phyloP scores from a whole-genome alignment of 2,113 vertebrate genomes.

The Notarius lentiginosus region DNA sequence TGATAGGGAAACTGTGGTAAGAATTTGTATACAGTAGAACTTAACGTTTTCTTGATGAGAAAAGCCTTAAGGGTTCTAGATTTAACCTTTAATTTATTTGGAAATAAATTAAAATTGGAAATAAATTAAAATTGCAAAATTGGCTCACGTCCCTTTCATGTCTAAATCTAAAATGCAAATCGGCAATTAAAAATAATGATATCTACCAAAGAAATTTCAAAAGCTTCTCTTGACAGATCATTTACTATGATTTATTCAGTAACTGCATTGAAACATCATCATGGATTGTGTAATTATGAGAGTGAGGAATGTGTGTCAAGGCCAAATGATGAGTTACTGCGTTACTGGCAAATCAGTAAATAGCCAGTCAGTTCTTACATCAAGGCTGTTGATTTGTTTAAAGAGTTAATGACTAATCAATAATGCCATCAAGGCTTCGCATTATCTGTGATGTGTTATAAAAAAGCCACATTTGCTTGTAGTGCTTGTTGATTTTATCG shows the following conservation, averaged over 20 bases:
- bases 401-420: not conserved
- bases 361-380: too few relatives aligned
- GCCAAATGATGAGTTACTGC: not conserved
- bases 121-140: not conserved
- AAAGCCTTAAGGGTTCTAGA: not conserved
- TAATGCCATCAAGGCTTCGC: not conserved
- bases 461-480: not conserved
- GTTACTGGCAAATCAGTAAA: not conserved
- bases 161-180: not conserved
- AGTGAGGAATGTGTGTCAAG: not conserved
- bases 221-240: too few relatives aligned
- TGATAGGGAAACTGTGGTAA: not conserved
- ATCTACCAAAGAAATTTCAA: too few relatives aligned
- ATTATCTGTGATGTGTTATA: not conserved
- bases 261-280: not conserved
- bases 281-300: not conserved
- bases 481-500: not conserved
- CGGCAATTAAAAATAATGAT: not conserved
- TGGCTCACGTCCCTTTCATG: not conserved
- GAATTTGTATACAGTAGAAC: not conserved
- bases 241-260: too few relatives aligned
- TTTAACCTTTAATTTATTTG: not conserved
- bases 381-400: not conserved
- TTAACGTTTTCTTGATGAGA: not conserved
- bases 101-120: not conserved